These are phyloP conservation scores for Nothoprocta pentlandii DNA, from an alignment of 2,113 vertebrate species.

Conservation along the genomic window DNA sequence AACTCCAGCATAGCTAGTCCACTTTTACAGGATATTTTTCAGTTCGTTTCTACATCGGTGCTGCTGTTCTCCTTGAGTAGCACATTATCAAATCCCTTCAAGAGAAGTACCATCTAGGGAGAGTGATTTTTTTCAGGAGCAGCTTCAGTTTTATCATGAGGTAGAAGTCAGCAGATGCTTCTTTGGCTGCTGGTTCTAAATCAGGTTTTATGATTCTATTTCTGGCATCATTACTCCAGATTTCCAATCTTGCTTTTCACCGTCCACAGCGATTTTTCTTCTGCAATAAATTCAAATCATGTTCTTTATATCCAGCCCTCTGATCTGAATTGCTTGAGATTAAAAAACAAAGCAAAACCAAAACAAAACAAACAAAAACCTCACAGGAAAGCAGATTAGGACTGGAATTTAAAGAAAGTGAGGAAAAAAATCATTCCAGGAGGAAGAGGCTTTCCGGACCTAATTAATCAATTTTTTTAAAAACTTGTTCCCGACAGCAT, in stretches of 20 bases:
- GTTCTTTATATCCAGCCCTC: constrained; percentile 4
- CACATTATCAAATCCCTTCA: background rate
- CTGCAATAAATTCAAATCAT: constrained; percentile 31
- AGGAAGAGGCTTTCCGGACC: background rate
- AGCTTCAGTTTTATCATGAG: constrained; percentile 16
- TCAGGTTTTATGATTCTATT: constrained; percentile 47
- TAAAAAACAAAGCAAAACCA: too few species aligned
- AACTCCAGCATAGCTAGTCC: background rate
- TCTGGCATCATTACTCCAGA: constrained; percentile 27
- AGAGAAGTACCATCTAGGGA: background rate
- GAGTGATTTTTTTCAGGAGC: background rate
- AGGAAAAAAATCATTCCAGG: background rate
- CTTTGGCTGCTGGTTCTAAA: constrained; percentile 24
- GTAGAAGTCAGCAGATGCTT: constrained; percentile 41
- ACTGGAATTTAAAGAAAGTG: background rate
- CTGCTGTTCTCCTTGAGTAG: background rate
- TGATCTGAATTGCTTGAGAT: constrained; percentile 15
- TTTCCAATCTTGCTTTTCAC: constrained; percentile 33
- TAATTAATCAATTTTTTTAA: background rate
- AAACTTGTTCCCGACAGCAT: background rate
- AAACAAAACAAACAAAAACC: background rate
- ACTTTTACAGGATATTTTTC: background rate
- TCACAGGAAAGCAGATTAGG: constrained; percentile 12
- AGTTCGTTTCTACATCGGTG: background rate
- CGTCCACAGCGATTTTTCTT: constrained; percentile 28